Base-by-base conservation (phyloP, 2,113 vertebrate genomes). In the Phoenicopterus ruber region DNA sequence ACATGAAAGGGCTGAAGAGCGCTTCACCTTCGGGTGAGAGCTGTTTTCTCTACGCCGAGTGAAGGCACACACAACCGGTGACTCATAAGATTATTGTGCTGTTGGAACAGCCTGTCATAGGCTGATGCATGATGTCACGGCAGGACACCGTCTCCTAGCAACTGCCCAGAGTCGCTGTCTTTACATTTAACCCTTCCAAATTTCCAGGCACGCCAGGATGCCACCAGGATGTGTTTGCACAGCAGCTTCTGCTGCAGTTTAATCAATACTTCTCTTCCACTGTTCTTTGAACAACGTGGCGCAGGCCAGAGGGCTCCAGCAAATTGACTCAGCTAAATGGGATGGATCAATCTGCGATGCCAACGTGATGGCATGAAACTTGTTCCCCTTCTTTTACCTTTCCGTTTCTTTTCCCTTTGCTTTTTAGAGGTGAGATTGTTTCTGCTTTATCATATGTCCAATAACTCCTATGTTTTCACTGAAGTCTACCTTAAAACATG, bases 91-190 rank as follows among this genome's bases (percentile, higher is more conserved):
- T 49, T 65, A 55, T 47, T 82, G 82, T 70, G 77, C 50, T 47
- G 40, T 63, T 92, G 85, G 84, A 95, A 80, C 73, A 88, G 58
- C 29, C 76, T 93, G 73, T 80, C 71, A 73, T 34, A 40, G 78
- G 69, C 78, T 94, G 89, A 63, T 95, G 42, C 50, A 57, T 42
- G 87, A 70, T 94, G 79, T 77, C 71, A 88, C 2, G 5, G 66
- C 76, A 90, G 90, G 91, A 93, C 87, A 63, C 32, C 1, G 72
- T 97, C 90, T 95, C 95, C 91, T 96, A 94, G 97, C 91, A 97
- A 96, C 91, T 81, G 32, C 67, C 47, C 6, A 0, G 78, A 73
- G 54, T 29, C 67, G 34, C 58, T 96, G 63, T 65, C 85, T 93
- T 86, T 63, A 57, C 14, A 4, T 80, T 90, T 94, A 94, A 93